Conservation (phyloP, 2,888 invertebrate species). For the Horisme vitalbata region DNA sequence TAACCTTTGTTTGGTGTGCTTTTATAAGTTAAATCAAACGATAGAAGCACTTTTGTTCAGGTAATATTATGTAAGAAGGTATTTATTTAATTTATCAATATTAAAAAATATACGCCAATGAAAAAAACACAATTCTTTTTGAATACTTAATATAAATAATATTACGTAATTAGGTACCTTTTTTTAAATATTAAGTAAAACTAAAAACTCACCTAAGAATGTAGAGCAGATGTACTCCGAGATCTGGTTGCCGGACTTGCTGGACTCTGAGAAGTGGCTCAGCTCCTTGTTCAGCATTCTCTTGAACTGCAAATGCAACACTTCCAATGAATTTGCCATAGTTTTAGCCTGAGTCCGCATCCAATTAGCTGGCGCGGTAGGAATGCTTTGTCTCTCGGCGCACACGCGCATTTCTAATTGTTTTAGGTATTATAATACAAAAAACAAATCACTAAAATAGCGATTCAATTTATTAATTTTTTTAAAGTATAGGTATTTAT, state of each 20-base stretch:
- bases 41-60: too few relatives aligned
- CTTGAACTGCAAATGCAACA: conserved; percentile 93
- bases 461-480: conserved; percentile 30
- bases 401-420: conserved; percentile 75
- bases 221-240: conserved; percentile 99
- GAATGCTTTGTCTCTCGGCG: conserved; percentile 69
- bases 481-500: too few relatives aligned
- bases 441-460: conserved; percentile 33
- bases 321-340: conserved; percentile 73
- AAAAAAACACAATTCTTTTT: too few relatives aligned
- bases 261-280: conserved; percentile 99
- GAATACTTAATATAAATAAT: too few relatives aligned
- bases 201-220: conserved; percentile 93
- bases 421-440: conserved; percentile 39
- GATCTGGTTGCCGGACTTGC: conserved; percentile 99
- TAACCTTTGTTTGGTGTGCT: too few relatives aligned
- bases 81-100: too few relatives aligned
- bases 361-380: conserved; percentile 66
- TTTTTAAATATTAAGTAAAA: neutral
- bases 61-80: too few relatives aligned
- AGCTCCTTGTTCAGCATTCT: conserved; percentile 99
- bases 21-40: too few relatives aligned
- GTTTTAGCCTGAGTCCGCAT: conserved; percentile 59
- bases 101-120: too few relatives aligned
- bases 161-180: too few relatives aligned